Percentiles rank a stretch among this genome's conserved stretches.
These are phyloP conservation scores for Halcyon smyrnensis DNA, from an alignment of 2,797 vertebrate species.

Conservation along the genomic window DNA sequence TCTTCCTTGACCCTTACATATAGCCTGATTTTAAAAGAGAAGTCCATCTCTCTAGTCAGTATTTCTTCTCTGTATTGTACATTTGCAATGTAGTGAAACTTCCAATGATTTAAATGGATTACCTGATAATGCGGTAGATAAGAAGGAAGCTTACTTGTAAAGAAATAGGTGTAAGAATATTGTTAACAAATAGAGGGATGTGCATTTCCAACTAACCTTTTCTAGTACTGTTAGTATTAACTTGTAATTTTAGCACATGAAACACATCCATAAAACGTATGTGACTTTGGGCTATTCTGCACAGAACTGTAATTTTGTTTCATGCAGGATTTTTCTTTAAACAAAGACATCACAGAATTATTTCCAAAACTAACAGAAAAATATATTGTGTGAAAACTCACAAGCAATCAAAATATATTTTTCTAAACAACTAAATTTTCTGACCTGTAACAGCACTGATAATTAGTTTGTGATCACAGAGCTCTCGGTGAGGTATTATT, in stretches of 20 bases:
- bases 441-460: not conserved
- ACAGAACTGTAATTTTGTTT: not conserved
- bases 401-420: not conserved
- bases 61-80: not conserved
- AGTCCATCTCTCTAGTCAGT: not conserved
- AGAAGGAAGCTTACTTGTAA: not conserved
- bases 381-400: not conserved
- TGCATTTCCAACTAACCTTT: not conserved
- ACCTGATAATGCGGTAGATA: not conserved
- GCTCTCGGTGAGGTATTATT: not conserved
- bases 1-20: not conserved
- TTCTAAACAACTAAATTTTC: not conserved
- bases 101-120: not conserved
- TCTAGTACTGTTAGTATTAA: not conserved
- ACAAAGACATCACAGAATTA: not conserved
- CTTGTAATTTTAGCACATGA: not conserved
- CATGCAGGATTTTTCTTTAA: not conserved
- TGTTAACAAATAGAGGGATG: not conserved
- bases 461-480: not conserved
- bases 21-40: not conserved
- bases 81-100: not conserved
- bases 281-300: not conserved
- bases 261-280: not conserved
- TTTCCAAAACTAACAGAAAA: not conserved
- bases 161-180: not conserved